phyloP scores from a whole-genome alignment of 1,140 invertebrate species.

The Saccostrea glomerata region DNA sequence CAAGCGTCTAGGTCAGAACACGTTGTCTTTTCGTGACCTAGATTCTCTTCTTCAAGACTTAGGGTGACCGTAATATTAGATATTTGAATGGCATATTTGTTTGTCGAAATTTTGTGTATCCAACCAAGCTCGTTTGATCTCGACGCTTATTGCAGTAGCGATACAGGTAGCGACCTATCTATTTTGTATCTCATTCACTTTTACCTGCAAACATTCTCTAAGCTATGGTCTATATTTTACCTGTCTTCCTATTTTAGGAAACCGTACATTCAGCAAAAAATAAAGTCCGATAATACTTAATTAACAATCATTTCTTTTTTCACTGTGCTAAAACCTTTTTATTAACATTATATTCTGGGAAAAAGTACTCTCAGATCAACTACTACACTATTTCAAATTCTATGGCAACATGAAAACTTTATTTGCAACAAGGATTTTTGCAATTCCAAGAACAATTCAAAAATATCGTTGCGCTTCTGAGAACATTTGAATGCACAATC shows the following conservation, averaged over 20 bases:
- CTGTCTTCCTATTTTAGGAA: conserved; percentile 2
- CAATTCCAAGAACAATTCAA: no score
- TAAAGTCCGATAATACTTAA: not conserved
- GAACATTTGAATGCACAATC: no score
- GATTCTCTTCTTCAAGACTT: conserved; percentile 8
- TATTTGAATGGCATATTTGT: not conserved
- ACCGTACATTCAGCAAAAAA: conserved; percentile 2
- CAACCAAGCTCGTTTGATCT: not conserved
- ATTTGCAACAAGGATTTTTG: no score
- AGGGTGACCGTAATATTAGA: conserved; percentile 17
- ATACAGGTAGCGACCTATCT: not conserved
- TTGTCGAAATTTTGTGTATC: not conserved
- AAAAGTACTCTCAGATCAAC: no score
- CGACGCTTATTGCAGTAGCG: not conserved
- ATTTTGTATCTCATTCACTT: not conserved
- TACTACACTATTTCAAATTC: no score
- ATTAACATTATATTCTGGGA: no score
- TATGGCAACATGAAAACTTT: no score
- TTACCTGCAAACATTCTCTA: not conserved
- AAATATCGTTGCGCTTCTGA: no score
- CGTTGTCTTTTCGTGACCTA: conserved; percentile 15
- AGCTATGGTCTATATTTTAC: not conserved
- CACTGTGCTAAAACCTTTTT: no score
- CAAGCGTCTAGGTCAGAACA: conserved; percentile 28
- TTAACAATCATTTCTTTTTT: no score